Base-by-base conservation (phyloP, 2,888 invertebrate species). In the Caenorhabditis sinica region DNA sequence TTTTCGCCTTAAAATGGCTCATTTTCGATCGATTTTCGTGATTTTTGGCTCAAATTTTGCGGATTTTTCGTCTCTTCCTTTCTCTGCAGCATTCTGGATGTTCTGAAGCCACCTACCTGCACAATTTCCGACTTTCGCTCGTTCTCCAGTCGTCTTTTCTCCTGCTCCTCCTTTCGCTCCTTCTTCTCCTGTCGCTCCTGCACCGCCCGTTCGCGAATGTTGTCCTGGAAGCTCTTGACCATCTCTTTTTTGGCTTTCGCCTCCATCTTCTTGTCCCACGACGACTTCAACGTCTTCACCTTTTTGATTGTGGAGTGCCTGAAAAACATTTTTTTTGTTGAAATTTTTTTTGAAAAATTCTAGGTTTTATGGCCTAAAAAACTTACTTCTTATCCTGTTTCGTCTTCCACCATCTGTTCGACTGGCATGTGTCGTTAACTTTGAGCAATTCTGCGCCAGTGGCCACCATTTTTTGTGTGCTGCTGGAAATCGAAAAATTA, bases 51-150 rank as follows among this genome's bases (percentile, higher is more conserved):
- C 45, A 15, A 45, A 45, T 17, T 45, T 13, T 5, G 17, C 4
- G 45, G 45, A 45, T 17, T 45, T 45, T 45, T 17, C 13, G 0
- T 13, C 1, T 45, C 2, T 45, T 45, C 8, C 33, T n/a, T 40
- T 4, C 4, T 13, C 40, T 40, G 4, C 1, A 40, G 13, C 2
- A 40, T n/a, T n/a, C n/a, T 40, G 40, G 11, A 28, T 20, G 17
- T 36, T 60, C 9, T 5, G n/a, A 15, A 45, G 11, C 25, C 43
- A 20, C 17, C 2, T 53, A 88, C 87, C 83, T 91, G 92, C 28
- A 92, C 92, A 73, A 92, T 79, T 79, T 92, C 92, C 2, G 88
- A 84, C 80, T 92, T 92, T 33, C 89, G 73, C 71, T 89, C 89
- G 71, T 92, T 92, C 77, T 88, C 90, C 63, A 90, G 68, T 23